Conservation (phyloP, 2,797 vertebrate genomes). For the Megalops cyprinoides region DNA sequence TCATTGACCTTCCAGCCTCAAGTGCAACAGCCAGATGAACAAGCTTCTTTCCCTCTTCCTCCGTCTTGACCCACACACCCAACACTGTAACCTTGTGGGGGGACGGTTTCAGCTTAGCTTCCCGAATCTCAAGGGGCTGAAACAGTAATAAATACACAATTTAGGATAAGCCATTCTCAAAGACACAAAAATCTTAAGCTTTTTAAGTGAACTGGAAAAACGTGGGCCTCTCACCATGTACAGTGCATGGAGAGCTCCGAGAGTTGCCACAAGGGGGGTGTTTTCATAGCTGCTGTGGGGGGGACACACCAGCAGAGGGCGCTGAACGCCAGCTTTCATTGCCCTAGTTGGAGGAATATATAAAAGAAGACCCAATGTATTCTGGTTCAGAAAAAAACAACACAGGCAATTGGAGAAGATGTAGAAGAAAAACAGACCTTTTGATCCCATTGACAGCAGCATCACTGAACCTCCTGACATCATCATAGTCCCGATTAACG, state of each 20-base stretch:
- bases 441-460: constrained; percentile 73
- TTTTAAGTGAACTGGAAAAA: neutral
- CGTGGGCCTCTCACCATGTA: constrained; percentile 70
- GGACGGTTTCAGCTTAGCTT: constrained; percentile 56
- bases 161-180: neutral
- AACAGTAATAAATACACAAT: neutral
- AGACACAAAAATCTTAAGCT: neutral
- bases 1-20: constrained; percentile 75
- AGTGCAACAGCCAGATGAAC: constrained; percentile 65
- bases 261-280: constrained; percentile 66
- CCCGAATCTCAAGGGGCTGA: constrained; percentile 77
- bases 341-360: constrained; percentile 58
- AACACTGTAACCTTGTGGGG: constrained; percentile 69
- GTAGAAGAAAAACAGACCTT: constrained; percentile 60
- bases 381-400: neutral
- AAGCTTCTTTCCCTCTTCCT: constrained; percentile 56
- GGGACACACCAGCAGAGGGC: constrained; percentile 78
- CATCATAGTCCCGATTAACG: constrained; percentile 79
- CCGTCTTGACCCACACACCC: constrained; percentile 70
- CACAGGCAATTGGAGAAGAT: neutral
- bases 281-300: constrained; percentile 66
- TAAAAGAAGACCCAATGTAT: constrained; percentile 10
- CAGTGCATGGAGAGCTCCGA: constrained; percentile 77
- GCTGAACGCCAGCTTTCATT: constrained; percentile 76
- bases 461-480: constrained; percentile 75